Percentiles rank a stretch among this genome's conserved stretches.
These are phyloP conservation scores for Oligia fasciuncula DNA, from an alignment of 2,888 invertebrate genomes.

Conservation along the genomic window DNA sequence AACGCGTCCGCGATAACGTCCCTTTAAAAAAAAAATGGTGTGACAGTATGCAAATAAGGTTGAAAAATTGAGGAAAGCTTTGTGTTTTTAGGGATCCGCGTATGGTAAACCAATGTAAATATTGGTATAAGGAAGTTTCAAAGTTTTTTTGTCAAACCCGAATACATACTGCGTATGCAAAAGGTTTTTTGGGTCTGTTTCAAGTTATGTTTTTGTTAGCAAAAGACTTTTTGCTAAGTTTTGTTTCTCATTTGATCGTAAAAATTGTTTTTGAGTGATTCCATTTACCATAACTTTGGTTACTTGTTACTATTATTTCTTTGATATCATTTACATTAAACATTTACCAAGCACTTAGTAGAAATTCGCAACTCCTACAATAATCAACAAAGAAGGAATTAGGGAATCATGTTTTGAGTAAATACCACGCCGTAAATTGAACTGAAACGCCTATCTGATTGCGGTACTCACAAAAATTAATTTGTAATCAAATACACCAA, in stretches of 20 bases:
- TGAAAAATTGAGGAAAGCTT: constrained; percentile 57
- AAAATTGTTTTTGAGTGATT: background rate
- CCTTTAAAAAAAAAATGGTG: constrained; percentile 60
- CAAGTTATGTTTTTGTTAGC: constrained; percentile 23
- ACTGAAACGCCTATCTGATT: background rate
- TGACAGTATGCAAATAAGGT: constrained; percentile 71
- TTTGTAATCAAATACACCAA: background rate
- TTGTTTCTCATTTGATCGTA: background rate
- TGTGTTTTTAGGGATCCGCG: constrained; percentile 61
- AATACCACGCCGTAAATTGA: background rate
- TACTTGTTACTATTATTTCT: background rate
- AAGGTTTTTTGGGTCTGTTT: constrained; percentile 41
- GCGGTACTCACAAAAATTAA: background rate
- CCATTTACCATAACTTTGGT: background rate
- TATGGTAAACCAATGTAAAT: constrained; percentile 49
- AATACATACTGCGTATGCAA: constrained; percentile 32
- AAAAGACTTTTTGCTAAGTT: constrained; percentile 3
- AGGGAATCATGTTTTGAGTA: background rate
- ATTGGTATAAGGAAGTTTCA: constrained; percentile 45
- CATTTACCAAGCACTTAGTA: background rate
- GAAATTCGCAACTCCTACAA: background rate
- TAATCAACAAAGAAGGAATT: background rate
- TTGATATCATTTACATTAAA: background rate
- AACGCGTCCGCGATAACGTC: constrained; percentile 49
- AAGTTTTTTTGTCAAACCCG: constrained; percentile 51